A percentile compares a stretch with the other conserved stretches of the same genome.
Evolutionary conservation across 1,140 invertebrate species (phyloP).

Genomic region (Pogonus chalceus): DNA sequence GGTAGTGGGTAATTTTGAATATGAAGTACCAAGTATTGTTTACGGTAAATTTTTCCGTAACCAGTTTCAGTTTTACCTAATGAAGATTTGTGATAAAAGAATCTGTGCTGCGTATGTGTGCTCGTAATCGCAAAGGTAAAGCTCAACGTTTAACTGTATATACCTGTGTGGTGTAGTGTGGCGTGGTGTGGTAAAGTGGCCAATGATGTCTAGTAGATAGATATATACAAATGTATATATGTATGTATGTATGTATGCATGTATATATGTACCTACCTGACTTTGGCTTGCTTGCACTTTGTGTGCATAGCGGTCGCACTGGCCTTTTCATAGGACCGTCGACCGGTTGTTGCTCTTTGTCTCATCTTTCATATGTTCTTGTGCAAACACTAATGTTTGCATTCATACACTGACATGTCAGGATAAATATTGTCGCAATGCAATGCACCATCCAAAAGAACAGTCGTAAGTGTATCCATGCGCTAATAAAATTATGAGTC

Average conservation of each 20-base stretch:
- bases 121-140: not conserved
- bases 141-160: not conserved
- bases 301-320: not conserved
- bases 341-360: conserved; percentile 6
- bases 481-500: conserved; percentile 3
- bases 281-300: not conserved
- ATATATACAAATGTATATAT: conserved; percentile 3
- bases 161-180: too few relatives aligned
- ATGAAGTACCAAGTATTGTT: too few relatives aligned
- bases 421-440: conserved; percentile 3
- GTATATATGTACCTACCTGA: not conserved
- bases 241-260: conserved; percentile 2
- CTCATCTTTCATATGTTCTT: conserved; percentile 7
- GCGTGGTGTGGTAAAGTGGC: too few relatives aligned
- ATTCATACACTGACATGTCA: conserved; percentile 6
- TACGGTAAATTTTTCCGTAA: too few relatives aligned
- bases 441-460: not conserved
- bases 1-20: too few relatives aligned
- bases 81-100: too few relatives aligned
- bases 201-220: not conserved
- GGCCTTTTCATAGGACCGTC: conserved; percentile 4
- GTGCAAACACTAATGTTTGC: conserved; percentile 6
- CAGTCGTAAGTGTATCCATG: not conserved
- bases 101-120: not conserved
- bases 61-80: too few relatives aligned